A percentile compares a stretch with the other conserved stretches of the same genome.
Evolutionary conservation across 92 coral and sea anemone species (phyloP).

Genomic region (Anthopleura xanthogrammica): DNA sequence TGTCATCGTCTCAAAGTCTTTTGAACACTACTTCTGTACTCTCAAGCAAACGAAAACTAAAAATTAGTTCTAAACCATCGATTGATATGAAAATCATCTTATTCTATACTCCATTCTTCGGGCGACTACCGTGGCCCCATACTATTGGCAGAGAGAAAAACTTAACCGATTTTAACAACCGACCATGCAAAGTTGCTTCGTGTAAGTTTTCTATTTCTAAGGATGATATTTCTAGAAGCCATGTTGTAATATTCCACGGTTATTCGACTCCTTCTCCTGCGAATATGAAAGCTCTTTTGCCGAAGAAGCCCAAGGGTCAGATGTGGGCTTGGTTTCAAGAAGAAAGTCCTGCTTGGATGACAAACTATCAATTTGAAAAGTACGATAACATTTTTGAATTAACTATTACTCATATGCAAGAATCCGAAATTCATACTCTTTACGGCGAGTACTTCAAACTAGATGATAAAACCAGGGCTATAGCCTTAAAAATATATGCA

Average conservation of each 20-base stretch:
- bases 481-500: background rate
- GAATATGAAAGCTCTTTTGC: background rate
- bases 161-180: background rate
- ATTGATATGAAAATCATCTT: background rate
- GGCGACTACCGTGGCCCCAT: background rate
- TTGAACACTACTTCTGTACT: too few species aligned
- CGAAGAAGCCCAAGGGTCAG: constrained; percentile 7
- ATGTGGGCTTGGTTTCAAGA: constrained; percentile 27
- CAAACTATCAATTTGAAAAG: background rate
- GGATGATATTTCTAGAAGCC: background rate
- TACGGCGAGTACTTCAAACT: constrained; percentile 11
- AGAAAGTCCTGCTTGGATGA: constrained; percentile 16
- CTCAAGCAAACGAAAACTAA: too few species aligned
- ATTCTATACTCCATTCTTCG: background rate
- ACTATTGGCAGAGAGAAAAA: background rate
- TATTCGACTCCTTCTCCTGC: background rate
- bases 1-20: too few species aligned
- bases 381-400: constrained; percentile 18
- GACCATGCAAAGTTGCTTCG: background rate
- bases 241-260: constrained; percentile 10
- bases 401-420: constrained; percentile 15
- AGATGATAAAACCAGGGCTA: background rate
- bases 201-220: background rate
- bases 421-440: background rate
- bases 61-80: too few species aligned